These are phyloP conservation scores for Eilema depressum DNA, from an alignment of 2,888 invertebrate species.

Conservation along the genomic window DNA sequence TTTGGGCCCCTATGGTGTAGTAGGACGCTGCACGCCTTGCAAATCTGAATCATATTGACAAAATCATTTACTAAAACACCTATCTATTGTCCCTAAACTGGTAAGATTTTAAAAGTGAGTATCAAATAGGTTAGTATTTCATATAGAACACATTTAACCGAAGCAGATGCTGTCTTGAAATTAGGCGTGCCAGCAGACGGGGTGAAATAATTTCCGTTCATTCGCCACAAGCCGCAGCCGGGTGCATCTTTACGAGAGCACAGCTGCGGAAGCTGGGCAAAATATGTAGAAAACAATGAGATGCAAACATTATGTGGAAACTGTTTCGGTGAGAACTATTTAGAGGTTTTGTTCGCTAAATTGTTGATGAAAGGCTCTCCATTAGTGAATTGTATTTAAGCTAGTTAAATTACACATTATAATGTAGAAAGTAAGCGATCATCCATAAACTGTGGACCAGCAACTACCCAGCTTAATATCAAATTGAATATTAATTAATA, in stretches of 20 bases:
- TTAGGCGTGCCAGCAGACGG: slow-evolving; percentile 42
- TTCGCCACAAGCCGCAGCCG: slow-evolving; percentile 41
- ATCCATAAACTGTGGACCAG: too few species aligned
- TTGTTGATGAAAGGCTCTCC: neutral
- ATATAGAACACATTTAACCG: slow-evolving; percentile 38
- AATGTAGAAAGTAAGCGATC: too few species aligned
- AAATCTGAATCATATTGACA: neutral
- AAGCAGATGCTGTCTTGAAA: slow-evolving; percentile 48
- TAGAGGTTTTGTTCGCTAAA: neutral
- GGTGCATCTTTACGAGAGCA: slow-evolving; percentile 52
- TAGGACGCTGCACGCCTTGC: too few species aligned
- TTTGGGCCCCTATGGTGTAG: too few species aligned
- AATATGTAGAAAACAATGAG: slow-evolving; percentile 47
- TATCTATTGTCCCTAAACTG: neutral
- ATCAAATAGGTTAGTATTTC: slow-evolving; percentile 25
- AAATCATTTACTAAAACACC: neutral
- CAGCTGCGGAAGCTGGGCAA: slow-evolving; percentile 42
- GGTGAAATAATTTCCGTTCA: slow-evolving; percentile 51
- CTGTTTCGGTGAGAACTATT: slow-evolving; percentile 23
- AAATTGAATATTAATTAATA: too few species aligned
- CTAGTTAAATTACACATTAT: neutral
- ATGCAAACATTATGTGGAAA: slow-evolving; percentile 34
- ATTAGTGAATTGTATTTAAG: neutral
- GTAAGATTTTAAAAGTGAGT: neutral
- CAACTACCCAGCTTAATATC: too few species aligned